Conservation (phyloP, 2,888 invertebrate species). For the Geophilus truncorum region DNA sequence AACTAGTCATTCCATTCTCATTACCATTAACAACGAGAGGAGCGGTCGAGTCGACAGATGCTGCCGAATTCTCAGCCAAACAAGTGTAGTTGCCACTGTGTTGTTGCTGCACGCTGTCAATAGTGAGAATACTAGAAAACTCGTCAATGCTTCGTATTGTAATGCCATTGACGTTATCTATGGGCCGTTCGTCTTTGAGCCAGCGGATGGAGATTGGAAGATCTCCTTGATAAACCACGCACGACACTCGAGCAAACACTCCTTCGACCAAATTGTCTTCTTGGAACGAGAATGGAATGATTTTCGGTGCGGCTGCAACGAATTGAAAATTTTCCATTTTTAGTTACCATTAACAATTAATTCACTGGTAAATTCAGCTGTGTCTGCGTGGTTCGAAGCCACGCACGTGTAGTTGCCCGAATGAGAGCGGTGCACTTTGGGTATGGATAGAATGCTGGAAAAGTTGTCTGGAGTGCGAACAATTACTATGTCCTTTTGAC, state of each 20-base stretch:
- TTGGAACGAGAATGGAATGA: conserved; percentile 31
- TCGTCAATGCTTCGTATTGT: conserved; percentile 23
- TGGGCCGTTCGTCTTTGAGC: background rate
- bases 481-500: conserved; percentile 37
- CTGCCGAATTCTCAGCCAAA: conserved; percentile 33
- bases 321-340: background rate
- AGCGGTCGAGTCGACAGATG: background rate
- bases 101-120: conserved; percentile 10
- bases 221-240: conserved; percentile 31
- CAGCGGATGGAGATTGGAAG: conserved; percentile 1
- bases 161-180: background rate
- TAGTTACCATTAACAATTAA: conserved; percentile 25
- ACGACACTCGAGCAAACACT: conserved; percentile 28
- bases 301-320: conserved; percentile 30
- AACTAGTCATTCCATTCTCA: conserved; percentile 12
- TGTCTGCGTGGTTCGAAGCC: conserved; percentile 14
- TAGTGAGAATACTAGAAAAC: conserved; percentile 30
- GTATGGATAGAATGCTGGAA: conserved; percentile 45
- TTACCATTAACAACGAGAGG: conserved; percentile 29
- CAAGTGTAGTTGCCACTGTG: conserved; percentile 39
- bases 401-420: conserved; percentile 48
- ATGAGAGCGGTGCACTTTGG: conserved; percentile 44
- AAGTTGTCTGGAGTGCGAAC: conserved; percentile 44
- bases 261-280: conserved; percentile 22
- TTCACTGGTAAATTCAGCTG: background rate